Percentiles rank a stretch among this genome's conserved stretches.
Evolutionary conservation across 92 coral and sea anemone species (phyloP).

Genomic region (Galaxea fascicularis): DNA sequence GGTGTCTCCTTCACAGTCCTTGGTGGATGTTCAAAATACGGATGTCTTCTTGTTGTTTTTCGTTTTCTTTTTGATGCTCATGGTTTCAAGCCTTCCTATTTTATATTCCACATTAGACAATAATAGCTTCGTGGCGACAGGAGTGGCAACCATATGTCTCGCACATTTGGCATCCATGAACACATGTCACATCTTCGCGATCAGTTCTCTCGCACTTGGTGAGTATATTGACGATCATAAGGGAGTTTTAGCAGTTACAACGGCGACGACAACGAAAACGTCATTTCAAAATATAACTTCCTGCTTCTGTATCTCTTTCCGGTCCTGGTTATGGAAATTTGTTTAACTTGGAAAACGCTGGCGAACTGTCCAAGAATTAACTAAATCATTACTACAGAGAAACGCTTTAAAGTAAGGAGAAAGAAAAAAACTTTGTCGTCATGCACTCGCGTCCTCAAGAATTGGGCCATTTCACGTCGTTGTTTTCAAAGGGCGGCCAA

Average conservation of each 20-base stretch:
- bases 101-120: neutral
- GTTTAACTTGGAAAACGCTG: too few relatives aligned
- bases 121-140: conserved; percentile 50
- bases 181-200: conserved; percentile 72
- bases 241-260: neutral
- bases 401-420: too few relatives aligned
- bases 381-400: too few relatives aligned
- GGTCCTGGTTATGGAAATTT: too few relatives aligned
- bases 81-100: neutral
- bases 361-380: too few relatives aligned
- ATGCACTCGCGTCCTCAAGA: too few relatives aligned
- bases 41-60: conserved; percentile 50
- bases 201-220: conserved; percentile 69
- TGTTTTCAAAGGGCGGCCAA: too few relatives aligned
- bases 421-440: too few relatives aligned
- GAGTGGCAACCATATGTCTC: conserved; percentile 68
- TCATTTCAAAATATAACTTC: too few relatives aligned
- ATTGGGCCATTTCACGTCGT: too few relatives aligned
- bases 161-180: conserved; percentile 76
- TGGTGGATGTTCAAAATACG: conserved; percentile 41
- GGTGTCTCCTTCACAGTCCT: conserved; percentile 51
- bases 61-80: conserved; percentile 22
- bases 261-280: too few relatives aligned
- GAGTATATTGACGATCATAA: neutral
- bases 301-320: too few relatives aligned